A percentile compares a stretch with the other conserved stretches of the same genome.
These are phyloP conservation scores for Formica selysi DNA, from an alignment of 1,140 invertebrate genomes.

Conservation along the genomic window DNA sequence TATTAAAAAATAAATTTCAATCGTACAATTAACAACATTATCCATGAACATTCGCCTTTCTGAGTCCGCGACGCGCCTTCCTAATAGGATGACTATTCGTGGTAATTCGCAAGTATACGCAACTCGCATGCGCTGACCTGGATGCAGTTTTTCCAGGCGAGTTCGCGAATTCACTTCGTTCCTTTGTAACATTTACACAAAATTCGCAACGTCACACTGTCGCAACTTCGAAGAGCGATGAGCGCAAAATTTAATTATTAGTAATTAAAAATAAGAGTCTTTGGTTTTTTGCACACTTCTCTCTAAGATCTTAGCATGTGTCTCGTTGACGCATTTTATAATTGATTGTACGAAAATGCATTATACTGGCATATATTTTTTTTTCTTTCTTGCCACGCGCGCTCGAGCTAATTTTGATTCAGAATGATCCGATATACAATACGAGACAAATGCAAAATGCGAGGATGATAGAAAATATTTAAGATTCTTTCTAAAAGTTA, in stretches of 20 bases:
- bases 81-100: no score
- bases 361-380: conserved; percentile 11
- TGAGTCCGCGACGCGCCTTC: no score
- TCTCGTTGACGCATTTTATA: no score
- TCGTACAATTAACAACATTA: conserved; percentile 77
- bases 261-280: conserved; percentile 50
- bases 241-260: conserved; percentile 44
- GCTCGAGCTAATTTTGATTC: neutral
- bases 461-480: conserved; percentile 23
- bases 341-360: conserved; percentile 45
- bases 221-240: conserved; percentile 16
- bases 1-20: conserved; percentile 79
- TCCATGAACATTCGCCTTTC: conserved; percentile 64
- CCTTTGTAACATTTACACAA: conserved; percentile 19
- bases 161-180: neutral
- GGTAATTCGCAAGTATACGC: no score
- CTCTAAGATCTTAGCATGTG: neutral
- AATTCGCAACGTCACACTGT: neutral
- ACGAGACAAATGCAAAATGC: conserved; percentile 23
- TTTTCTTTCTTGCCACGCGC: no score
- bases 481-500: conserved; percentile 1
- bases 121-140: neutral
- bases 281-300: conserved; percentile 22
- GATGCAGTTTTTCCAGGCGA: neutral
- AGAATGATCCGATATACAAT: neutral